Percentiles rank a stretch among this genome's conserved stretches.
phyloP scores from a whole-genome alignment of 2,888 invertebrate species.

The Pristionchus entomophagus region DNA sequence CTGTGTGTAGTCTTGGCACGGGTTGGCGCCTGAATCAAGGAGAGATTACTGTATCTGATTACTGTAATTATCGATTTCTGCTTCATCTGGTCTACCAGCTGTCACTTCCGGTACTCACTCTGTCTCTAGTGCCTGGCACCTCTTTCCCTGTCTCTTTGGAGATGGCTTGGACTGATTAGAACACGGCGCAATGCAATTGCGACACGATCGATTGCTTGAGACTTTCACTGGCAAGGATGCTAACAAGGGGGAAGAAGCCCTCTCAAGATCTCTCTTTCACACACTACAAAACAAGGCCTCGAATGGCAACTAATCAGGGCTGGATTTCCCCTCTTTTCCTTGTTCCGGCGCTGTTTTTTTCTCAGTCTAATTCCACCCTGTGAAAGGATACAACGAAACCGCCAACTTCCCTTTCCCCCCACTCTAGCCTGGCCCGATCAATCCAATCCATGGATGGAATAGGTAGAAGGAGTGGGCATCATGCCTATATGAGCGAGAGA shows the following conservation, averaged over 20 bases:
- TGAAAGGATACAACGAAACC: not conserved
- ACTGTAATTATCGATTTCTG: slow-evolving; percentile 27
- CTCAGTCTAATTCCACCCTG: not conserved
- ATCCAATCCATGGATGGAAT: not conserved
- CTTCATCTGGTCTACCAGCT: not conserved
- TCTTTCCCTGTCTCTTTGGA: not conserved
- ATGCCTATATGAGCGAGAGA: no score
- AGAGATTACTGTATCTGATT: not conserved
- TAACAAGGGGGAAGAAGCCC: not conserved
- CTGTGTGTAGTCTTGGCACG: slow-evolving; percentile 73
- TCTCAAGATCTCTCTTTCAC: slow-evolving; percentile 16
- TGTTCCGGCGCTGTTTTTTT: not conserved
- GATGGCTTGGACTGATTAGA: slow-evolving; percentile 22
- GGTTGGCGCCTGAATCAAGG: slow-evolving; percentile 70
- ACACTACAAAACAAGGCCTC: slow-evolving; percentile 5
- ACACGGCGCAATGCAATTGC: not conserved
- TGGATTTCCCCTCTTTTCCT: slow-evolving; percentile 21
- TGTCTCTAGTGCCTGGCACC: slow-evolving; percentile 1
- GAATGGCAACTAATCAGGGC: slow-evolving; percentile 18
- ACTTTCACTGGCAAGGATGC: not conserved
- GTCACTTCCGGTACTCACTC: slow-evolving; percentile 33
- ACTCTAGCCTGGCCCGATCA: not conserved
- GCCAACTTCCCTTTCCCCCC: not conserved
- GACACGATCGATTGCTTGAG: not conserved
- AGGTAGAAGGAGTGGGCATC: not conserved